Conservation (phyloP, 2,888 invertebrate genomes). For the Ferrisia virgata region DNA sequence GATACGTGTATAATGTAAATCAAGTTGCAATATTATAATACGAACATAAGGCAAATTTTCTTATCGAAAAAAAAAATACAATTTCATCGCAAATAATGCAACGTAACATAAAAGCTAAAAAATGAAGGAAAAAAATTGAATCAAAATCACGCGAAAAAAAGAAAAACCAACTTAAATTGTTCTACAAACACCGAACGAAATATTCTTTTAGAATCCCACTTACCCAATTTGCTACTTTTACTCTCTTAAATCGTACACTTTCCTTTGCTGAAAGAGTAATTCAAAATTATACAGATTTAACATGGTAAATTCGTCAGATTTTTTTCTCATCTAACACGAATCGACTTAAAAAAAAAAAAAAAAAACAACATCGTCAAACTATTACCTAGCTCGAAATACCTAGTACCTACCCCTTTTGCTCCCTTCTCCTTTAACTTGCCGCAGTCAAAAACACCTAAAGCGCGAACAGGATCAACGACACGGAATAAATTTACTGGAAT, state of each 20-base stretch:
- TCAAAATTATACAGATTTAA: neutral
- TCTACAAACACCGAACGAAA: neutral
- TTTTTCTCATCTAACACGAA: neutral
- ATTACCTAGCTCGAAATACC: too few relatives aligned
- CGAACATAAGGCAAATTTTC: too few relatives aligned
- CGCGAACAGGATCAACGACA: neutral
- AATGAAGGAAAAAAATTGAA: too few relatives aligned
- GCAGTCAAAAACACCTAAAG: neutral
- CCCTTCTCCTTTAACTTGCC: neutral
- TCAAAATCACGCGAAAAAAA: too few relatives aligned
- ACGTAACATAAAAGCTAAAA: too few relatives aligned
- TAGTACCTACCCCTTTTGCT: too few relatives aligned
- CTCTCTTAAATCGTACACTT: neutral
- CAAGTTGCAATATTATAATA: too few relatives aligned
- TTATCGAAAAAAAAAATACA: too few relatives aligned
- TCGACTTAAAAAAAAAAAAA: neutral
- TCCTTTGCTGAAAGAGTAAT: neutral
- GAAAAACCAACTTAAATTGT: neutral
- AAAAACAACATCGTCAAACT: neutral
- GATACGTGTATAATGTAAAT: too few relatives aligned
- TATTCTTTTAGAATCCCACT: neutral
- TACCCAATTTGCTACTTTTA: neutral
- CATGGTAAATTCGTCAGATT: neutral
- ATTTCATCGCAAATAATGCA: too few relatives aligned
- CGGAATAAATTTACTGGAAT: neutral